Base-by-base conservation (phyloP, 2,113 vertebrate genomes). In the Istiophorus platypterus region DNA sequence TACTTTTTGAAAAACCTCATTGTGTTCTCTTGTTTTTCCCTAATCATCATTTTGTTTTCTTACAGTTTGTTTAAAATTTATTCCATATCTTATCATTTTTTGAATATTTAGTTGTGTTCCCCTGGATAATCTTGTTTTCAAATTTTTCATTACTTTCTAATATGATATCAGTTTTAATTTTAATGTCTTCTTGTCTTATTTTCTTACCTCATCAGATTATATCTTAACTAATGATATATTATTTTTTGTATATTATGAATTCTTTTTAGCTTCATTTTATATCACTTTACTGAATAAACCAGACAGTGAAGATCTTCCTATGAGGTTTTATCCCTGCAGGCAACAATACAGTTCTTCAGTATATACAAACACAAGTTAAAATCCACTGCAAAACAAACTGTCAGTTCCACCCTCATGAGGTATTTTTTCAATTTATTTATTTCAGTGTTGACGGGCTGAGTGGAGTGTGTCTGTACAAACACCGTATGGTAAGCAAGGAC, bases 401-500 rank as follows among this genome's bases (percentile, higher is more conserved):
- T 41, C 47, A 56, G 6, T 22, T 45, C 10, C 18, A 80, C 76
- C 70, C 26, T 39, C 11, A 39, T 56, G 27, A 61, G n/a, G 12
- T n/a, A n/a, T 37, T 1, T 3, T 14, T 39, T 31, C 18, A 5
- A 15, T 64, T 18, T 20, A 34, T 54, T 39, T 34, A 27, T n/a
- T 11, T 37, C 31, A 56, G 26, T 15, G 39, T 6, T 47, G 54
- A 82, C 37, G 22, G 45, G 56, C 49, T 17, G 26, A 57, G 54
- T 17, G 61, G 74, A 72, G 37, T 59, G 45, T n/a, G 52, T 70
- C 34, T 26, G 10, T 41, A 56, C 15, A 6, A 4, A 39, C 63
- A 65, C 71, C 68, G 64, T 84, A 74, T 85, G 77, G 82, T 72
- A 18, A 66, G 78, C 29, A 13, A 24, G 37, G 65, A 73, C 22